Conservation (phyloP, 2,888 invertebrate species). For the Lampropteryx suffumata region DNA sequence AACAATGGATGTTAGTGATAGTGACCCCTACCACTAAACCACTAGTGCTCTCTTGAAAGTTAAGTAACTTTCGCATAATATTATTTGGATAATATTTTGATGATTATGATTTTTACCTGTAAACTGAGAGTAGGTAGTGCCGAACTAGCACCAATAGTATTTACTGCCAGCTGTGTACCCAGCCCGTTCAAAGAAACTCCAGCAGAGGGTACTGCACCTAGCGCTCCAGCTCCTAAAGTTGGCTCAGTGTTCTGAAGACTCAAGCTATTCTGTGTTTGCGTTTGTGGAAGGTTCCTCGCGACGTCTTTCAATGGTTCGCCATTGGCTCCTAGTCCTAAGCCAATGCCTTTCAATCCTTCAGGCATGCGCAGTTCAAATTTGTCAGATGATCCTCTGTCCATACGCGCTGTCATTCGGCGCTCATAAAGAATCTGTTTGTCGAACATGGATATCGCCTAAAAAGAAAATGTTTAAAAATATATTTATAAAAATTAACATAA, state of each 20-base stretch:
- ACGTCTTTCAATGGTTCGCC: conserved; percentile 95
- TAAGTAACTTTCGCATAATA: too few species aligned
- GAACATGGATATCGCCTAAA: conserved; percentile 98
- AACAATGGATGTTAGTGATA: too few species aligned
- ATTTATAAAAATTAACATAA: too few species aligned
- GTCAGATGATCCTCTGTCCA: conserved; percentile 92
- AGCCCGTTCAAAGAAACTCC: conserved; percentile 73
- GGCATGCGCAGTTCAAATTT: conserved; percentile 90
- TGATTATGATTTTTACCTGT: conserved; percentile 53
- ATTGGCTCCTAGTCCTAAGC: conserved; percentile 96
- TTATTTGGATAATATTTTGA: too few species aligned
- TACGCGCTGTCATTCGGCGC: conserved; percentile 95
- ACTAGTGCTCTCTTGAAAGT: too few species aligned
- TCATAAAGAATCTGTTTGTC: conserved; percentile 97
- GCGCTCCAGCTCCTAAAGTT: conserved; percentile 71
- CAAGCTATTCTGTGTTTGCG: conserved; percentile 62
- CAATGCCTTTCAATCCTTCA: conserved; percentile 95
- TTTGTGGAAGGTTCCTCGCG: conserved; percentile 87
- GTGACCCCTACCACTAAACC: too few species aligned
- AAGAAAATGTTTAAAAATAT: neutral
- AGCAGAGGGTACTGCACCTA: conserved; percentile 82
- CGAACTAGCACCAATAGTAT: conserved; percentile 75
- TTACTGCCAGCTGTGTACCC: conserved; percentile 80
- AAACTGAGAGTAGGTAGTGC: conserved; percentile 79
- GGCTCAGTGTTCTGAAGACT: conserved; percentile 50